Conservation (phyloP, 2,888 invertebrate genomes). For the Calephelis perditalis region DNA sequence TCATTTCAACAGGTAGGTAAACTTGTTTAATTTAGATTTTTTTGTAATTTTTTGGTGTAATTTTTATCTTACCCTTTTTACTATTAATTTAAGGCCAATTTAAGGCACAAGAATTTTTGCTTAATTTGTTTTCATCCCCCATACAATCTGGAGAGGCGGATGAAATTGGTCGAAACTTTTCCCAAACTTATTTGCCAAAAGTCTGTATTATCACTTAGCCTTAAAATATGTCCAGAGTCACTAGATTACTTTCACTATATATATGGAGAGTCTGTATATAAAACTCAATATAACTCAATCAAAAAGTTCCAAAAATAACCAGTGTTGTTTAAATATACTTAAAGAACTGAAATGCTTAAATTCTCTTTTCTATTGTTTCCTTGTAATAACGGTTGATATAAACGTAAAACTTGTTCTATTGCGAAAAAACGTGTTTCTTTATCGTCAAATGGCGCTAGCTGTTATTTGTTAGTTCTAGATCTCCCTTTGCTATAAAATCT, state of each 20-base stretch:
- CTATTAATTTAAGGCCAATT: constrained; percentile 77
- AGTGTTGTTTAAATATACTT: constrained; percentile 77
- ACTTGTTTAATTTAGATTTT: constrained; percentile 67
- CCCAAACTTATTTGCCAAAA: constrained; percentile 66
- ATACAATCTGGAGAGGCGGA: constrained; percentile 60
- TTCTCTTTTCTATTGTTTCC: constrained; percentile 77
- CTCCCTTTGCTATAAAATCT: constrained; percentile 69
- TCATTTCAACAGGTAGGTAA: constrained; percentile 72
- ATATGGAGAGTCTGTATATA: constrained; percentile 75
- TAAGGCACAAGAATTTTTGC: constrained; percentile 71
- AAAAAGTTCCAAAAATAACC: constrained; percentile 77
- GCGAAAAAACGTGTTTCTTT: constrained; percentile 79
- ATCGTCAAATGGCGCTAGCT: constrained; percentile 75
- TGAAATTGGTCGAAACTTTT: constrained; percentile 72
- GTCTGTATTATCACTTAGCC: constrained; percentile 73
- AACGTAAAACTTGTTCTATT: constrained; percentile 80
- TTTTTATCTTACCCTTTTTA: constrained; percentile 73
- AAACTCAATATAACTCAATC: constrained; percentile 70
- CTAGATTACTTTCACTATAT: constrained; percentile 72
- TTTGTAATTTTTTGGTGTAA: constrained; percentile 54
- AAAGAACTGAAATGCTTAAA: constrained; percentile 73
- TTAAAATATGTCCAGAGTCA: constrained; percentile 68
- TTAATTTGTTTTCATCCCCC: constrained; percentile 61
- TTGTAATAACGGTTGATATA: constrained; percentile 79
- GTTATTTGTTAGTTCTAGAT: constrained; percentile 65